phyloP scores from a whole-genome alignment of 1,140 invertebrate genomes.

The Pseudomyrmex pallidus region DNA sequence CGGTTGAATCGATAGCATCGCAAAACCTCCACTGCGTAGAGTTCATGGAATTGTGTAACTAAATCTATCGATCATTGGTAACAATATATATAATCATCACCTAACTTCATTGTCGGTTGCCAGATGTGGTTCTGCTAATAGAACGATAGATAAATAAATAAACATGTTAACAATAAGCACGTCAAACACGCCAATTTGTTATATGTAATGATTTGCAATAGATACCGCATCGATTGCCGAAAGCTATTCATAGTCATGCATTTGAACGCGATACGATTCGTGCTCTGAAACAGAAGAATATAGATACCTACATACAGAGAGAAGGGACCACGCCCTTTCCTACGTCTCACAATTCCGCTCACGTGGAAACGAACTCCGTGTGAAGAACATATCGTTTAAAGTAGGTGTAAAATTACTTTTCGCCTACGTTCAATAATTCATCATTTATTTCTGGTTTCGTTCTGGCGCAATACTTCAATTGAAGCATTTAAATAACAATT shows the following conservation, averaged over 20 bases:
- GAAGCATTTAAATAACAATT: too few species aligned
- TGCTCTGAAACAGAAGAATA: constrained; percentile 19
- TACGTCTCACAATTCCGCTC: constrained; percentile 12
- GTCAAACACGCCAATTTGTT: constrained; percentile 29
- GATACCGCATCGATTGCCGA: constrained; percentile 36
- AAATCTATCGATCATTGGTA: constrained; percentile 28
- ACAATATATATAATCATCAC: constrained; percentile 8
- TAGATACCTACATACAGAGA: too few species aligned
- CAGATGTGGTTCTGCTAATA: neutral
- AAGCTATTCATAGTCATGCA: constrained; percentile 32
- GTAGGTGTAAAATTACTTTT: neutral
- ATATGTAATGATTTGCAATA: constrained; percentile 29
- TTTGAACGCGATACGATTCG: constrained; percentile 31
- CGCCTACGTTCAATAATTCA: neutral
- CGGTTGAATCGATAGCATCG: neutral
- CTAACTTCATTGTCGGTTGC: neutral
- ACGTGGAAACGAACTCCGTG: neutral
- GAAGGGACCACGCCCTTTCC: constrained; percentile 52
- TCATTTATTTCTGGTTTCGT: neutral
- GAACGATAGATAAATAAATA: constrained; percentile 16
- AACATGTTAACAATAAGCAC: constrained; percentile 13
- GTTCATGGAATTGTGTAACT: constrained; percentile 3
- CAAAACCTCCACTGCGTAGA: constrained; percentile 12
- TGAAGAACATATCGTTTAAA: neutral
- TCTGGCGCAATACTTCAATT: neutral